phyloP scores from a whole-genome alignment of 2,113 vertebrate genomes.

The Antidorcas marsupialis region DNA sequence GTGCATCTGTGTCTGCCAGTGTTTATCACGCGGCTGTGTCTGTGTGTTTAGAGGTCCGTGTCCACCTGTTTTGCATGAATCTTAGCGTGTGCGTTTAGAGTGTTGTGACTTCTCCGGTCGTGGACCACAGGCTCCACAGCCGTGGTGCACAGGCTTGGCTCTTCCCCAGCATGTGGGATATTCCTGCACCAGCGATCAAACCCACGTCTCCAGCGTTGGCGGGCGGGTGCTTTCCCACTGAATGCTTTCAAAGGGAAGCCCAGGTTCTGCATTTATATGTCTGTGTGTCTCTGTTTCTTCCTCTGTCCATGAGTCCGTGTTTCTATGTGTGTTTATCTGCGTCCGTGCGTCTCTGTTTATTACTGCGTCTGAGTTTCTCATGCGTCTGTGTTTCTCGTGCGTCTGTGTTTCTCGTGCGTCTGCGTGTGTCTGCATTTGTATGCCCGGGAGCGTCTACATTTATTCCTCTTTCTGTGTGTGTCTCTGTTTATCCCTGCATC shows the following conservation, averaged over 20 bases:
- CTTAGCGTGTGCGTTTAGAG: fast-evolving
- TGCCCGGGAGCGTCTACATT: fast-evolving
- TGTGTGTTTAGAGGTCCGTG: fast-evolving
- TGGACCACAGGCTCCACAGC: not conserved
- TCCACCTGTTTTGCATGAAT: not conserved
- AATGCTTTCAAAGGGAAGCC: not conserved
- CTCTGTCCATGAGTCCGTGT: fast-evolving
- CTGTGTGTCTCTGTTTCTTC: not conserved
- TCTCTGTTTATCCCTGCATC: fast-evolving
- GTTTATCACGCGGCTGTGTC: not conserved
- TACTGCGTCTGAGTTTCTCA: fast-evolving
- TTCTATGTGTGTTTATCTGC: not conserved
- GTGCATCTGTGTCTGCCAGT: no score
- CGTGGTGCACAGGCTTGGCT: not conserved
- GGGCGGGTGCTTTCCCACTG: not conserved
- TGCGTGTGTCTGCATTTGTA: fast-evolving
- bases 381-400: no score
- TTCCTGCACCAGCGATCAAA: not conserved
- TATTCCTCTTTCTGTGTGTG: not conserved
- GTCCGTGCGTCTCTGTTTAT: fast-evolving
- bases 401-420: no score
- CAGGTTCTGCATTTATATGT: not conserved
- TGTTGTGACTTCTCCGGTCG: fast-evolving
- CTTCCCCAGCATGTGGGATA: fast-evolving
- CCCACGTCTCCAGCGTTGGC: not conserved